Base-by-base conservation (phyloP, 2,113 vertebrate genomes). In the Drymodes brunneopygia region DNA sequence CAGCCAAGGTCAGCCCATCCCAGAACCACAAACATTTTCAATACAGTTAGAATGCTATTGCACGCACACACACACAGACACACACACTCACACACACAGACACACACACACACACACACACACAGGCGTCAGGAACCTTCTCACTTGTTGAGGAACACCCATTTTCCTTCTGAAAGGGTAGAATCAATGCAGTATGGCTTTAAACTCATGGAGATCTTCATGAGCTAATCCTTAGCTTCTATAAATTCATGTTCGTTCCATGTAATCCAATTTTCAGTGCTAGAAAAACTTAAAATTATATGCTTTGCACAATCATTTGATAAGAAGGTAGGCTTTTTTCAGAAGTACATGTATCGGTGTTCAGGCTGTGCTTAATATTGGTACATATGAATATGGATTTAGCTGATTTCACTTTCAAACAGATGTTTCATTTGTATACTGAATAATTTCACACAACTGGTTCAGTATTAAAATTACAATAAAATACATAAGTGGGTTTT, bases 401-500 rank as follows among this genome's bases (percentile, higher is more conserved):
- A 85, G 27, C 10, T 50, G 28, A 48, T 79, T 79, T 18, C 5
- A 27, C 11, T 84, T 89, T 79, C 25, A 69, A 15, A 7, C 5
- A 19, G 17, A 33, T 47, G 15, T 64, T 90, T 82, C 8, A 53
- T 53, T 83, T 29, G 1, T 60, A 33, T 72, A 57, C 5, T 11
- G 23, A 48, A 36, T 73, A 0, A n/a, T 73, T 56, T 61, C 18
- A 23, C 51, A 27, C 13, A 65, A 57, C 7, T 24, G 5, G 40
- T 70, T 65, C 23, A 66, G 18, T 74, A 70, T 20, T 81, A 78
- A 71, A 75, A 84, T 62, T 4, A 27, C 5, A 56, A 50, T 50
- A 23, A 72, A 86, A 86, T 53, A 6, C 2, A 25, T 12, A 35
- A 2, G 0, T 7, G 0, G 0, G 6, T 64, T 48, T 64, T 44